Base-by-base conservation (phyloP, 2,113 vertebrate genomes). In the Elephas maximus region DNA sequence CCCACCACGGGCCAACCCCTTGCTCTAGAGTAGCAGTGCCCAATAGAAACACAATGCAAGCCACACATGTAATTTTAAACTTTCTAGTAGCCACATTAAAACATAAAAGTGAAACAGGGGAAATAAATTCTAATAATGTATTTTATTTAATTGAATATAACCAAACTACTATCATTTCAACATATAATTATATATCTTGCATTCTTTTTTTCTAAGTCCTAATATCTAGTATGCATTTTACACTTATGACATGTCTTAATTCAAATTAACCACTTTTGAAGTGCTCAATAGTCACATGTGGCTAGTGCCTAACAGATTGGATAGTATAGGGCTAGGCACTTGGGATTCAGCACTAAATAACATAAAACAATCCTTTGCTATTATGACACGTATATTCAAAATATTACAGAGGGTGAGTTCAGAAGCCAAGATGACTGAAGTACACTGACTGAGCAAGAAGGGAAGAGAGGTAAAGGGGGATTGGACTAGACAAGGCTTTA, bases 151-250 rank as follows among this genome's bases (percentile, higher is more conserved):
- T 23, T 41, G 65, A 81, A 4, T 74, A 21, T 74, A 84, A 73
- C 17, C 48, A 93, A 93, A 77, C 45, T 73, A 85, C 15, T 73
- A 45, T 90, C 45, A 85, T 74, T 78, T 90, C 51, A 85, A 51
- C 8, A n/a, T 41, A 26, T 78, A 74, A 20, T 20, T 73, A n/a
- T 53, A 84, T 73, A 65, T 45, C 90, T 79, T 57, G 37, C 14
- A 12, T 57, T 18, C 1, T 82, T 93, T 80, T 63, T 87, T 71
- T 71, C 41, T n/a, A 9, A 48, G 48, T 44, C 53, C 57, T 81
- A 57, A 93, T 62, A 53, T 86, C 45, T 45, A 74, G 41, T 44
- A 41, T n/a, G 2, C 44, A 30, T 74, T 81, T 96, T 81, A 67
- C 0, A 81, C 2, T 74, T 51, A 74, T 6, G 18, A 14, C 30